Conservation (phyloP, 2,888 invertebrate species). For the Bombylius major region DNA sequence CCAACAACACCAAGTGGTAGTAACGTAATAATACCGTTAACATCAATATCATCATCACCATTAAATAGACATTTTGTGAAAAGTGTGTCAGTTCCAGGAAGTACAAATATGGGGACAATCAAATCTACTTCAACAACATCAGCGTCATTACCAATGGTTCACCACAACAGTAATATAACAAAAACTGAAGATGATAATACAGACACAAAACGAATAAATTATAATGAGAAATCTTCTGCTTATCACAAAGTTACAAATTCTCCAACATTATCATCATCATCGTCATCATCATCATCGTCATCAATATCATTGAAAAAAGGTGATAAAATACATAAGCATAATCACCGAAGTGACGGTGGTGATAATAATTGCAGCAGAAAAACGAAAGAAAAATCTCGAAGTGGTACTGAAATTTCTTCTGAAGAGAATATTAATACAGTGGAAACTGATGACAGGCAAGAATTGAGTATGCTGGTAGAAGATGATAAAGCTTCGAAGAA, state of each 20-base stretch:
- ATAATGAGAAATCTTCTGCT: too few species aligned
- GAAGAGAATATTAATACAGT: background rate
- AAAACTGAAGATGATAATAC: constrained; percentile 9
- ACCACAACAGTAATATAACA: constrained; percentile 14
- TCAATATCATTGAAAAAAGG: constrained; percentile 17
- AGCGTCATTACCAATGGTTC: constrained; percentile 14
- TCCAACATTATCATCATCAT: constrained; percentile 4
- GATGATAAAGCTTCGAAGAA: constrained; percentile 23
- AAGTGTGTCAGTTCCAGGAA: constrained; percentile 34
- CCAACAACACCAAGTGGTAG: constrained; percentile 1
- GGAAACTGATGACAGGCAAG: background rate
- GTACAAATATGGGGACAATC: constrained; percentile 33
- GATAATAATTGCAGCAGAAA: constrained; percentile 21
- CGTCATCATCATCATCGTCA: constrained; percentile 10
- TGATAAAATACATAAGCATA: constrained; percentile 30
- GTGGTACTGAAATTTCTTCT: constrained; percentile 9
- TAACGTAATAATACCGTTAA: constrained; percentile 9
- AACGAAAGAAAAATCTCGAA: constrained; percentile 16
- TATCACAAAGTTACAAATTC: too few species aligned
- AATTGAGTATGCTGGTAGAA: constrained; percentile 10
- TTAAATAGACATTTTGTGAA: constrained; percentile 24
- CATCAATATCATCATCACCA: constrained; percentile 5
- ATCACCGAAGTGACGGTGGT: constrained; percentile 23
- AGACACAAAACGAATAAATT: background rate
- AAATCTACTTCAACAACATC: constrained; percentile 12